phyloP scores from a whole-genome alignment of 2,113 vertebrate genomes.

The Meriones unguiculatus region DNA sequence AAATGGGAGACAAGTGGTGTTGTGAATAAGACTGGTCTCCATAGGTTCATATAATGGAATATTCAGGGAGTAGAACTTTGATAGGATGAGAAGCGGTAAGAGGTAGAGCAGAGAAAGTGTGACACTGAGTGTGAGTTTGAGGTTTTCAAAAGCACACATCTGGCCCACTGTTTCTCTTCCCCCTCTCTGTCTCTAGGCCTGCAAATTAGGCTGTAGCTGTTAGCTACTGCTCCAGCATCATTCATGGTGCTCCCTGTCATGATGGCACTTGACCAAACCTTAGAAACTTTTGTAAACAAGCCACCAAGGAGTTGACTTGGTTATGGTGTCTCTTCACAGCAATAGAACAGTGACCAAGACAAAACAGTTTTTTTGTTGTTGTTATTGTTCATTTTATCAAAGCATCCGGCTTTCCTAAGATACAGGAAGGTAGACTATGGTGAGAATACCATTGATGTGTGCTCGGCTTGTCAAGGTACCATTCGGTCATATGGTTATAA shows the following conservation, averaged over 20 bases:
- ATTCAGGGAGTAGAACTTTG: not conserved
- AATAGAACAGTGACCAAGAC: not conserved
- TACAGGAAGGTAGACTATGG: not conserved
- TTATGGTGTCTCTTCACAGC: not conserved
- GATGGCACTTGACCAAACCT: not conserved
- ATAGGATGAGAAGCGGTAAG: not conserved
- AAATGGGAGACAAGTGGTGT: too few species aligned
- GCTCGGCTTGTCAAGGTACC: not conserved
- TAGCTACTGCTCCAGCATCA: not conserved
- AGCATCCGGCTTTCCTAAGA: too few species aligned
- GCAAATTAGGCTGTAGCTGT: not conserved
- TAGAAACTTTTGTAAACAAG: not conserved
- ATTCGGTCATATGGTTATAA: not conserved
- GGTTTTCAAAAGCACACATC: not conserved
- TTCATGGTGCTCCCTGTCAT: not conserved
- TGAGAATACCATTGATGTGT: not conserved
- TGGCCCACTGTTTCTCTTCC: not conserved
- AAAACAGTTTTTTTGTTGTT: not conserved
- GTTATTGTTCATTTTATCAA: too few species aligned
- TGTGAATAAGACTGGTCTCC: not conserved
- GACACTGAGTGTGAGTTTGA: not conserved
- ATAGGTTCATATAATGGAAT: not conserved
- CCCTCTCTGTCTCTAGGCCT: not conserved
- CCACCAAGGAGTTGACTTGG: not conserved
- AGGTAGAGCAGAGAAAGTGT: too few species aligned